Percentiles rank a stretch among this genome's conserved stretches.
Conservation (phyloP, 2,113 vertebrate genomes). For the Malurus elegans region DNA sequence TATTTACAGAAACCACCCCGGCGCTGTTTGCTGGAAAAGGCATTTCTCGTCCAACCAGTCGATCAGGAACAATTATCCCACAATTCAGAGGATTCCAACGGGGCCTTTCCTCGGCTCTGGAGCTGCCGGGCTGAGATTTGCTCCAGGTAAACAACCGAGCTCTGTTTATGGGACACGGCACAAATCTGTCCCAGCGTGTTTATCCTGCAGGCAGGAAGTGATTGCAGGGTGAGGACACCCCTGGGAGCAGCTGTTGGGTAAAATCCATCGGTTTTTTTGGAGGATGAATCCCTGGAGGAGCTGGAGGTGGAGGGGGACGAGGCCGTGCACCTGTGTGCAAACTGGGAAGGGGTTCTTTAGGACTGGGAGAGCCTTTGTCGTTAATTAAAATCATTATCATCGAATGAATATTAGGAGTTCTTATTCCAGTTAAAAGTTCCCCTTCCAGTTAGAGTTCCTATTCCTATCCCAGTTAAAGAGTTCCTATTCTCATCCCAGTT, state of each 20-base stretch:
- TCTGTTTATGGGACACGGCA: background rate
- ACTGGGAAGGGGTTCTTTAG: too few species aligned
- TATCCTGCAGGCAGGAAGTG: background rate
- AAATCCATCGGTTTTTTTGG: background rate
- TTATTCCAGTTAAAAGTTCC: too few species aligned
- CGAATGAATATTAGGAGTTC: background rate
- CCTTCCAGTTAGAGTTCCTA: too few species aligned
- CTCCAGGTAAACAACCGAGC: slow-evolving; percentile 40
- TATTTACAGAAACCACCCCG: background rate
- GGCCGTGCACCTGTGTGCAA: background rate
- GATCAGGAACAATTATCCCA: background rate
- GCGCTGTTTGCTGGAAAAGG: background rate
- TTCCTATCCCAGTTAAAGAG: too few species aligned
- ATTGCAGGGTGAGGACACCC: background rate
- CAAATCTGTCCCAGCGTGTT: slow-evolving; percentile 12
- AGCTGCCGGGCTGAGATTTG: background rate
- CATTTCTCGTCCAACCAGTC: background rate
- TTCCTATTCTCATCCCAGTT: too few species aligned
- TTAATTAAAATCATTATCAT: background rate
- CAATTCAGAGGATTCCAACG: background rate
- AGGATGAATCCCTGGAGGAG: background rate
- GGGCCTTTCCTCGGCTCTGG: background rate
- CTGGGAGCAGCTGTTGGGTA: background rate
- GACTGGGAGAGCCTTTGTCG: background rate
- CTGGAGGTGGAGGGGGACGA: background rate